Evolutionary conservation across 2,797 vertebrate species (phyloP), one percentile per base, ranked within the genome.

Genomic region (Sebastes trivittatus): DNA sequence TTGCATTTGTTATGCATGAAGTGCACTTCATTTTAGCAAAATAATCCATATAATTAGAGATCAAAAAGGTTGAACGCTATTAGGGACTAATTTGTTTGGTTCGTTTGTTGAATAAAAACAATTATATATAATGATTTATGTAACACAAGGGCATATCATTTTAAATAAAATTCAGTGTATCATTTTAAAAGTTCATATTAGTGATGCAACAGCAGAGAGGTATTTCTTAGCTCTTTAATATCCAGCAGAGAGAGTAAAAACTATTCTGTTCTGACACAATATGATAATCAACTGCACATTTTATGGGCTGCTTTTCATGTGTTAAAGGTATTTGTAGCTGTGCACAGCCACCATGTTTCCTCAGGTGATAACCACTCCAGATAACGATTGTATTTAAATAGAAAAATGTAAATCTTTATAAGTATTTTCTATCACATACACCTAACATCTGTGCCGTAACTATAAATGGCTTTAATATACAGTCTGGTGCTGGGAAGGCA

Each of bases 271-370:
- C 81, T 77, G 65, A 87, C 72, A 72, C 69, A 42, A 84, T 85
- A 82, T 89, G 77, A 83, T 80, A 88, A 89, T 92, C 69, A 89
- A 69, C 83, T 86, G 78, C 72, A 72, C 32, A 27, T 68, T 25
- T 22, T 75, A 46, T 72, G 34, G 63, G 64, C 64, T 77, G 58
- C 56, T 77, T 71, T 73, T 78, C 67, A 81, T 83, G 72, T 75
- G 77, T 16, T 80, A 22, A 54, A 69, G 11, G 20, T 61, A 25
- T 27, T 29, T 71, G n/a, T n/a, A 54, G 49, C 49, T 54, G 8
- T 54, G 32, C 36, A 38, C 22, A 63, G 54, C 8, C 32, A 77
- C 27, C 22, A 61, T 82, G 67, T 65, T 52, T n/a, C 59, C 27
- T 66, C 72, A 65, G 66, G 55, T 46, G 38, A 72, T 70, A 84